Base-by-base conservation (phyloP, 2,888 invertebrate species). In the Euspilapteryx auroguttella region DNA sequence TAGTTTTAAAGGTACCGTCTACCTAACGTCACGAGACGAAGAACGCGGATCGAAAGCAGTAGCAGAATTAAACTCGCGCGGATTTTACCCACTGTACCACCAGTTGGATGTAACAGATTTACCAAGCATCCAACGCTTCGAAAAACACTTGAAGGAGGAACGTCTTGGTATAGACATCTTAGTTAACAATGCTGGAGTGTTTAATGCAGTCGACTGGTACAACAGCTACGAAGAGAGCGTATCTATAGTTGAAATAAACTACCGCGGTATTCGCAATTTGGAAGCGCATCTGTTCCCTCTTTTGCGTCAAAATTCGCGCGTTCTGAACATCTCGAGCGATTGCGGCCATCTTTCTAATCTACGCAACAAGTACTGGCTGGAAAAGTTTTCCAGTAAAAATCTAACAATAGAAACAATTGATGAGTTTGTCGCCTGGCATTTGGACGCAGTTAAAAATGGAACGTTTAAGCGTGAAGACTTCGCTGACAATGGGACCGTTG, bases 161-260 rank as follows among this genome's bases (percentile, higher is more conserved):
- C 69, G 87, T 43, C 83, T 81, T n/a, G 85, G 87, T 1, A 51
- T 89, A 9, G 86, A 89, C 51, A 58, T 89, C 9, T 61, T 89
- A 1, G 71, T 89, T 4, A 89, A 89, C 49, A 89, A 89, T 54
- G 89, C 89, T 6, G 87, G 79, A 0, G 80, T 66, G 1, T 81
- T 49, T 66, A 81, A 33, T 75, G 65, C 48, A 62, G 71, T 47
- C 2, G 29, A 35, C 3, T 21, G 39, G 2, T 40, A 38, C 13
- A 37, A 38, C 4, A 31, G 35, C 0, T 55, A 55, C 30, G 50
- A 57, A 21, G 49, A 57, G 54, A 84, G 84, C 9, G 79, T 82
- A 42, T 65, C 77, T 24, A 83, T 87, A 0, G 40, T 86, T 2
- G 62, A 68, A 27, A 79, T 82, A 0, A 90, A 91, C 49, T 89